Conservation (phyloP, 2,113 vertebrate genomes). For the Meleagris gallopavo region DNA sequence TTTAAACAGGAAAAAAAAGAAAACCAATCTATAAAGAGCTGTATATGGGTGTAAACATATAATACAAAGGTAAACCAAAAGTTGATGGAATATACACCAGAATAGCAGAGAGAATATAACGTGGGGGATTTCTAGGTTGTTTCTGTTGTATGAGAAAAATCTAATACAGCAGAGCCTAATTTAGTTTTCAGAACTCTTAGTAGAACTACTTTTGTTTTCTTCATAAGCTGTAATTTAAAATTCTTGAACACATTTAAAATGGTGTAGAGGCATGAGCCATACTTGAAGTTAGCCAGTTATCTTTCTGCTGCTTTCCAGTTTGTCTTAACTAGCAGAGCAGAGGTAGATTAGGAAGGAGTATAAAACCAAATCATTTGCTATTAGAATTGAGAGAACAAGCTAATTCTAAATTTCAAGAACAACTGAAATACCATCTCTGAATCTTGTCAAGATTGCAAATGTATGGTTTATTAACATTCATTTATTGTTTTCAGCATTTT, state of each 20-base stretch:
- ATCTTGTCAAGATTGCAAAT: background rate
- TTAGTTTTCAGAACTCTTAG: constrained; percentile 43
- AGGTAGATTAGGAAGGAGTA: background rate
- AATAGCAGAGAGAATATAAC: background rate
- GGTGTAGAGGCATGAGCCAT: background rate
- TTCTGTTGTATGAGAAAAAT: background rate
- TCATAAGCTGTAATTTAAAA: background rate
- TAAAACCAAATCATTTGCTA: background rate
- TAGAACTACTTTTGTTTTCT: background rate
- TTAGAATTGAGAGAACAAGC: background rate
- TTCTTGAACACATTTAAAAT: background rate
- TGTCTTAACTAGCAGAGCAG: background rate
- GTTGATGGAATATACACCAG: background rate
- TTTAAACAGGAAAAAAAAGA: background rate
- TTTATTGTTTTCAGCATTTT: background rate
- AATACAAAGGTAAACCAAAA: background rate
- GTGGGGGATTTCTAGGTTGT: background rate
- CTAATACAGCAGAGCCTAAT: background rate
- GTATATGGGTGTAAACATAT: background rate
- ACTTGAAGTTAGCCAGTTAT: background rate
- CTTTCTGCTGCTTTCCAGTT: background rate
- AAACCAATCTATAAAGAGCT: background rate
- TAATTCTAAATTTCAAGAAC: background rate
- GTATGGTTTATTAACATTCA: background rate
- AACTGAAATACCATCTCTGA: background rate